Base-by-base conservation (phyloP, 2,797 vertebrate species). In the Hybognathus amarus region DNA sequence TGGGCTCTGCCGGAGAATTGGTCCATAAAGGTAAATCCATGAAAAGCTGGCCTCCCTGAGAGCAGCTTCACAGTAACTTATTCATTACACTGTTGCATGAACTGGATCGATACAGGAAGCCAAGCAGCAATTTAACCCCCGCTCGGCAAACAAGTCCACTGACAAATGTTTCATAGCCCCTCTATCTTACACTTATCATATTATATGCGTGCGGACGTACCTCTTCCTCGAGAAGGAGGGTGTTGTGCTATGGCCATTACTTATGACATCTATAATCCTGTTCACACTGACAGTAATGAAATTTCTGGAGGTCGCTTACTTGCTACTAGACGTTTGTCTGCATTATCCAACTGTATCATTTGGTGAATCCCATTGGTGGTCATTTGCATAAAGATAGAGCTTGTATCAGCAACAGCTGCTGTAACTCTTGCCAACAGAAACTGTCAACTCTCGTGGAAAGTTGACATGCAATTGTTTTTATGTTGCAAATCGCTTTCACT, bases 1-100 rank as follows among this genome's bases (percentile, higher is more conserved):
- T 45, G 64, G 22, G 64, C 42, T 47, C 77, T 77, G 56, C 59
- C 18, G 45, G 64, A 87, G 56, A 83, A 76, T 79, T n/a, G 15
- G 61, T 79, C 67, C 63, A 67, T 87, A 82, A 87, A 86, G 59
- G 79, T 63, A 83, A 87, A 86, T 85, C 84, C 84, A 50, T 50
- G 81, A 76, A 83, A 85, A 85, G 84, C 82, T 45, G 30, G 47
- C 70, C 76, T 67, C 78, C 74, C 70, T 10, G 54, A 69, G 76
- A 17, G 20, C 67, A 73, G 56, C 33, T 56, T 69, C n/a, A 56
- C 9, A 1, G 42, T 71, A 59, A 80, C 50, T 69, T 83, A 84
- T 80, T 86, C 78, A 82, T 47, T 38, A 73, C 79, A 36, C 69
- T 76, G 74, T 63, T 84, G 54, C 85, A 54, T 59, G 61, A 66